Conservation (phyloP, 2,113 vertebrate species). For the Mobula birostris region DNA sequence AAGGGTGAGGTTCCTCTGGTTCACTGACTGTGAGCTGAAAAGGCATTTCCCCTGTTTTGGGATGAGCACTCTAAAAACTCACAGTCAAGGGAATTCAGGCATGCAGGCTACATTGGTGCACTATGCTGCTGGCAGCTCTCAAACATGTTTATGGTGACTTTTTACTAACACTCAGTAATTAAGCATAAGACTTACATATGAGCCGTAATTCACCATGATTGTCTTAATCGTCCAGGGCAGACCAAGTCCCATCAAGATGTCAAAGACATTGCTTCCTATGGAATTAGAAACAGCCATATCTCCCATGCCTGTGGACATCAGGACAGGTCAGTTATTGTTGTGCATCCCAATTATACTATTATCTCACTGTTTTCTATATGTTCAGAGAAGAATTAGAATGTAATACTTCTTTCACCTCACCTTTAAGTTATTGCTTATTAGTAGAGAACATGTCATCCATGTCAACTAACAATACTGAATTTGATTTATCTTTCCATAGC, state of each 20-base stretch:
- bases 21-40: too few species aligned
- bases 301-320: constrained; percentile 70
- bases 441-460: background rate
- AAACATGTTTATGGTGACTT: background rate
- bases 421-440: background rate
- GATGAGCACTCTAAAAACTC: background rate
- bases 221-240: constrained; percentile 90
- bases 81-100: background rate
- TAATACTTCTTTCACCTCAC: background rate
- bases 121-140: background rate
- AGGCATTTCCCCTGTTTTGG: background rate
- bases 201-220: constrained; percentile 82
- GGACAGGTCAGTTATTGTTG: background rate
- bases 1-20: background rate
- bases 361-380: background rate
- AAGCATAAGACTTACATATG: constrained; percentile 67
- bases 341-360: background rate
- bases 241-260: constrained; percentile 88
- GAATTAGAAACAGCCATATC: constrained; percentile 97
- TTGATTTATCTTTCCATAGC: too few species aligned
- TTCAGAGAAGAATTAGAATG: background rate
- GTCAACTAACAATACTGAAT: too few species aligned
- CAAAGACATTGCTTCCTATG: constrained; percentile 94
- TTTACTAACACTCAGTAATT: background rate
- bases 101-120: background rate